phyloP scores from a whole-genome alignment of 2,113 vertebrate genomes.

The Holacanthus passer region DNA sequence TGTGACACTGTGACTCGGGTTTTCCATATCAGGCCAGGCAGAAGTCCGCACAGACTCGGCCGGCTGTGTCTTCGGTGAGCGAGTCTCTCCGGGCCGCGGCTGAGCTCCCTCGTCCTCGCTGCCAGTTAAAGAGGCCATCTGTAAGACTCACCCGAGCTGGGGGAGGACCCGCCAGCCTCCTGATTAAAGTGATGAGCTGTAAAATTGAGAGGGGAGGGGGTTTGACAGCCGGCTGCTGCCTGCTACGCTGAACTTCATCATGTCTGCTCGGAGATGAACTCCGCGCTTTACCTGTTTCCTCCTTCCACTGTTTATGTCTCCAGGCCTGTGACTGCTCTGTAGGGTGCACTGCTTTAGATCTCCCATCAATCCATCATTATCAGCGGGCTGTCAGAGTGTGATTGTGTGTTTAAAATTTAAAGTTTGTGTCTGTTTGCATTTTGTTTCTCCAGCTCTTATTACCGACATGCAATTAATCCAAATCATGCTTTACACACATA shows the following conservation, averaged over 20 bases:
- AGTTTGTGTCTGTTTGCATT: neutral
- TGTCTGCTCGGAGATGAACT: slow-evolving; percentile 53
- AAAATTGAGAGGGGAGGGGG: slow-evolving; percentile 32
- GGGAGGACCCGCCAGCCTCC: slow-evolving; percentile 55
- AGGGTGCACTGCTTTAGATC: neutral
- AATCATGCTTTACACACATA: neutral
- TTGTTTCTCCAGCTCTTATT: neutral
- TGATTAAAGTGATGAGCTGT: slow-evolving; percentile 73
- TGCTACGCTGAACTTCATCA: slow-evolving; percentile 44
- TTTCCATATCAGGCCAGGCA: slow-evolving; percentile 57
- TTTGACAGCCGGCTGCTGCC: slow-evolving; percentile 47
- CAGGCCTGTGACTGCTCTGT: slow-evolving; percentile 4
- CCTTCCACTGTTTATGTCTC: slow-evolving; percentile 58
- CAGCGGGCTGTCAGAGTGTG: neutral
- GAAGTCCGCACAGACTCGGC: slow-evolving; percentile 36
- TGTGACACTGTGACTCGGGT: slow-evolving; percentile 42
- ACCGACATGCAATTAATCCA: neutral
- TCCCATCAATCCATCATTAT: slow-evolving; percentile 36
- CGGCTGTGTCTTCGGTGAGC: slow-evolving; percentile 33
- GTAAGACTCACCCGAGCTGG: slow-evolving; percentile 42
- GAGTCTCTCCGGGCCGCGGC: slow-evolving; percentile 40
- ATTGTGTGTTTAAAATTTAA: neutral
- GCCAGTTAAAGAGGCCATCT: slow-evolving; percentile 66
- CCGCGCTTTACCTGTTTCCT: slow-evolving; percentile 53
- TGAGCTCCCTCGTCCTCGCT: slow-evolving; percentile 61